A percentile compares a stretch with the other conserved stretches of the same genome.
Evolutionary conservation across 2,113 vertebrate genomes (phyloP).

Genomic region (Seriola quinqueradiata): DNA sequence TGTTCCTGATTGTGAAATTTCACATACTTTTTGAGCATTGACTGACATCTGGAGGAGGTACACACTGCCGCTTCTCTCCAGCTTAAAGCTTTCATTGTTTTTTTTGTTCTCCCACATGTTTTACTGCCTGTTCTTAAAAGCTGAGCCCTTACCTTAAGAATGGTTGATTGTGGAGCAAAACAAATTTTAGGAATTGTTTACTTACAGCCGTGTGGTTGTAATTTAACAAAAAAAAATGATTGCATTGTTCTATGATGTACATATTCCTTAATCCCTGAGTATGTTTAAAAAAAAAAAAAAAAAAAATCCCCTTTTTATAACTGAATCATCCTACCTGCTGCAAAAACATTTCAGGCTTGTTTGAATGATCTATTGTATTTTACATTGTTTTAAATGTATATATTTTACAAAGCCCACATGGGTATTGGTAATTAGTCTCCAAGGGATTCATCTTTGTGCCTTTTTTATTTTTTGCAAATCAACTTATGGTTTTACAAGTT

Average conservation of each 20-base stretch:
- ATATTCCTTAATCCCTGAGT: neutral
- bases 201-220: neutral
- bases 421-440: neutral
- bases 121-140: conserved; percentile 2
- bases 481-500: conserved; percentile 52
- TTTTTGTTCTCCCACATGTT: neutral
- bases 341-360: neutral
- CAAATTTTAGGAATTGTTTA: neutral
- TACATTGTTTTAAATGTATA: conserved; percentile 87
- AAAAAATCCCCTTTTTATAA: neutral
- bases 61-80: neutral
- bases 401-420: conserved; percentile 20
- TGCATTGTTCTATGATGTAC: conserved; percentile 3
- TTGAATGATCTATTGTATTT: conserved; percentile 42
- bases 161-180: neutral
- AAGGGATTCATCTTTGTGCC: neutral
- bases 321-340: neutral
- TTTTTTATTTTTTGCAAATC: conserved; percentile 12
- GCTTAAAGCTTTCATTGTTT: neutral
- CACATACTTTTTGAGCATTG: neutral
- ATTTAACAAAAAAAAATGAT: neutral
- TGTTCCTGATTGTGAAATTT: conserved; percentile 21
- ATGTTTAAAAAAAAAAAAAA: neutral
- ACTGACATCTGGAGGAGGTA: conserved; percentile 13
- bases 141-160: conserved; percentile 8